These are phyloP conservation scores for Hippocampus abdominalis DNA, from an alignment of 2,113 vertebrate genomes.

Conservation along the genomic window DNA sequence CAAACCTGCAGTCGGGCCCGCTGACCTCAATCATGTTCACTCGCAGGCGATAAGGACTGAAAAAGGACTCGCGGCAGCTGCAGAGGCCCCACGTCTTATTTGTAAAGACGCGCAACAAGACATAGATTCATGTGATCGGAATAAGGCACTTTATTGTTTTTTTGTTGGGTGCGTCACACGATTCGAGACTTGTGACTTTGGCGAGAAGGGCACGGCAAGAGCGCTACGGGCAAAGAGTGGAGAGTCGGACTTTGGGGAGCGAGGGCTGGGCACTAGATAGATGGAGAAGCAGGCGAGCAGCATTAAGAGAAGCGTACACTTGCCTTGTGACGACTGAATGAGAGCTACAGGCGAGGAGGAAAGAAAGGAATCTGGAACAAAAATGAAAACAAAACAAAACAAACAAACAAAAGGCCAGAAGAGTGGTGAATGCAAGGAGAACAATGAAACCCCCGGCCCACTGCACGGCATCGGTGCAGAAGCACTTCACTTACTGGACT, in stretches of 20 bases:
- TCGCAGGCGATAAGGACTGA: conserved; percentile 39
- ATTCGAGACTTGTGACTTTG: background rate
- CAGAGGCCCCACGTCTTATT: conserved; percentile 22
- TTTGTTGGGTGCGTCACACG: background rate
- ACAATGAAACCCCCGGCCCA: conserved; percentile 35
- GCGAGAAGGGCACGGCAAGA: conserved; percentile 17
- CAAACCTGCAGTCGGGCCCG: conserved; percentile 58
- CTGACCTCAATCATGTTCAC: conserved; percentile 66
- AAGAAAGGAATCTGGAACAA: conserved; percentile 95
- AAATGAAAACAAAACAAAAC: conserved; percentile 51
- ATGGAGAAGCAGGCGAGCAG: conserved; percentile 71
- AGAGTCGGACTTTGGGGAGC: conserved; percentile 22
- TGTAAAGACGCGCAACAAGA: conserved; percentile 1
- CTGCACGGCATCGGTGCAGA: conserved; percentile 16
- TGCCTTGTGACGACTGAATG: conserved; percentile 94
- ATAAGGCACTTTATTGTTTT: background rate
- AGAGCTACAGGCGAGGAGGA: conserved; percentile 91
- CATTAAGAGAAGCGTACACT: conserved; percentile 82
- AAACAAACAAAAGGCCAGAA: conserved; percentile 62
- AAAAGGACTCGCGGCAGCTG: conserved; percentile 37
- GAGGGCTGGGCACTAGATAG: conserved; percentile 70
- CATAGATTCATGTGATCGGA: background rate
- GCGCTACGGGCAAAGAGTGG: background rate
- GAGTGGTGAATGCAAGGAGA: conserved; percentile 34
- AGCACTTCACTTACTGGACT: conserved; percentile 43